These are phyloP conservation scores for Arizona elegans DNA, from an alignment of 2,113 vertebrate genomes.

Conservation along the genomic window DNA sequence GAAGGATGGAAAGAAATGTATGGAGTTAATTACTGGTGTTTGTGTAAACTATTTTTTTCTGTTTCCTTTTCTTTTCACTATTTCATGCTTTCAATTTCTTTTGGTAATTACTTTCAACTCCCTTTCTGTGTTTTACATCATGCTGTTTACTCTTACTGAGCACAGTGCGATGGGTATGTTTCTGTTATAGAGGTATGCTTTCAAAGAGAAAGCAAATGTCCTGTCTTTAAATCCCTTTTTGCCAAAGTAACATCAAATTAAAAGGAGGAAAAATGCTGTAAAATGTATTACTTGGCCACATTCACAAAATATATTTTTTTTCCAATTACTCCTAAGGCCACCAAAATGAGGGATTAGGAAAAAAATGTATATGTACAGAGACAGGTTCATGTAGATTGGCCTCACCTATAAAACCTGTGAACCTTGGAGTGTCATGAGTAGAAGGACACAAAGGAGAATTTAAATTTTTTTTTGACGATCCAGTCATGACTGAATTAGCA, in stretches of 20 bases:
- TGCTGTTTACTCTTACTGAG: not conserved
- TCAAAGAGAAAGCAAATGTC: not conserved
- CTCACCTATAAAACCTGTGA: not conserved
- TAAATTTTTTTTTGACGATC: not conserved
- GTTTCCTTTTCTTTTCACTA: not conserved
- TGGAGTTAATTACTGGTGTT: not conserved
- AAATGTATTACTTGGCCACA: not conserved
- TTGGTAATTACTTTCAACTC: not conserved
- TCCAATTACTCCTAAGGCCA: not conserved
- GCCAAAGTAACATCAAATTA: not conserved
- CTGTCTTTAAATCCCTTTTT: not conserved
- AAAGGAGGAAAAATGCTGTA: not conserved
- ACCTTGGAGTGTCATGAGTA: not conserved
- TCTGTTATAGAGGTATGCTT: not conserved
- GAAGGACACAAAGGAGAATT: not conserved
- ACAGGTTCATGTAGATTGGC: no score
- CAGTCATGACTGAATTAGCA: not conserved
- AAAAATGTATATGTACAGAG: no score
- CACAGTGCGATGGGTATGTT: not conserved
- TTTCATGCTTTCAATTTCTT: not conserved
- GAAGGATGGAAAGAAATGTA: not conserved
- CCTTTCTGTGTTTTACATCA: not conserved
- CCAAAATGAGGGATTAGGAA: not conserved
- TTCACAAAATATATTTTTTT: not conserved
- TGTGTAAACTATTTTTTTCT: not conserved